These are phyloP conservation scores for Acanthis flammea DNA, from an alignment of 2,797 vertebrate genomes.

Conservation along the genomic window DNA sequence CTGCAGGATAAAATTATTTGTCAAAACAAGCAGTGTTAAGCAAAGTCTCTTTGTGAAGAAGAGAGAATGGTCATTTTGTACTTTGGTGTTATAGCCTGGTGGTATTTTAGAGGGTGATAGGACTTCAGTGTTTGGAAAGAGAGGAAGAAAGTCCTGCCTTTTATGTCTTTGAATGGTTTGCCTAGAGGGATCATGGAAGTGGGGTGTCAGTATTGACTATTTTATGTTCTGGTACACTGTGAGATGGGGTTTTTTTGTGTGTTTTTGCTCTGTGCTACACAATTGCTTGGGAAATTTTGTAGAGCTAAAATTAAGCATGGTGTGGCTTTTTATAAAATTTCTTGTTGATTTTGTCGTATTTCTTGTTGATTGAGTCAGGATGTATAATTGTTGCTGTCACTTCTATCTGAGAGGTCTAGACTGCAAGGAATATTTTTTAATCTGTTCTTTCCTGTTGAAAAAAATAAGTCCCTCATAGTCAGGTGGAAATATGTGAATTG, in stretches of 20 bases:
- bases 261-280: not conserved
- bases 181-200: not conserved
- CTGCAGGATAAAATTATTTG: not conserved
- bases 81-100: not conserved
- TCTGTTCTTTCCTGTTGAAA: not conserved
- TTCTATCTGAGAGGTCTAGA: not conserved
- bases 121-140: not conserved
- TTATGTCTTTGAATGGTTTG: not conserved
- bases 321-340: not conserved
- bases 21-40: not conserved
- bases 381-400: not conserved
- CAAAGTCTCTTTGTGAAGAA: not conserved
- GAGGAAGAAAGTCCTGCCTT: not conserved
- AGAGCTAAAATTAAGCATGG: not conserved
- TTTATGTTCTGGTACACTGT: not conserved
- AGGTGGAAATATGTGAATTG: not conserved
- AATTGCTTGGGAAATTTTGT: not conserved
- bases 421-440: not conserved
- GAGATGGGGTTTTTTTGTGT: not conserved
- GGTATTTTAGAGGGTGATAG: not conserved
- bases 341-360: not conserved
- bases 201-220: not conserved
- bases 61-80: not conserved
- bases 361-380: not conserved
- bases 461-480: not conserved